Base-by-base conservation (phyloP, 2,888 invertebrate species). In the Scaptodrosophila latifasciaeformis region DNA sequence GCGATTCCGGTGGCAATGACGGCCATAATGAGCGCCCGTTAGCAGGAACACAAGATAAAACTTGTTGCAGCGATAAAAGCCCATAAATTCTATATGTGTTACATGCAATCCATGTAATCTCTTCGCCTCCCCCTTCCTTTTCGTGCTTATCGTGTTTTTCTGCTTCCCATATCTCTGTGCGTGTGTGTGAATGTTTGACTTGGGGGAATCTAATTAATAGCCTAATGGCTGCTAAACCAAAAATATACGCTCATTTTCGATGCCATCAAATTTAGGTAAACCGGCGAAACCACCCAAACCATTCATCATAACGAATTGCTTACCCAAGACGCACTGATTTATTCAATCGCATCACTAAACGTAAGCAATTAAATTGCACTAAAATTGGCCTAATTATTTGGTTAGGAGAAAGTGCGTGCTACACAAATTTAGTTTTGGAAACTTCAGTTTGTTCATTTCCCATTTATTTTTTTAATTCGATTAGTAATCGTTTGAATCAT, bases 41-140 rank as follows among this genome's bases (percentile, higher is more conserved):
- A 57, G 71, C 62, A 60, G 67, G 59, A 3, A 67, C 65, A 71
- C 55, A 61, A 67, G 77, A 74, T 74, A 72, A 74, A n/a, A 76
- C 72, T 74, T 74, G 77, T 74, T 74, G 72, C 72, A 65, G 63
- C 77, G 62, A 74, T 72, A 76, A 76, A 65, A 70, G 56, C 62
- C 77, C 53, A 74, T 74, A 74, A 74, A 76, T 72, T 76, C 67
- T 18, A 59, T 58, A 67, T 67, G 27, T 53, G 42, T 13, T n/a
- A n/a, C n/a, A n/a, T n/a, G n/a, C n/a, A n/a, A n/a, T n/a, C n/a
- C n/a, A n/a, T n/a, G n/a, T n/a, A n/a, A 12, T 13, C 30, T 30
- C 39, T 27, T 15, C 15, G 13, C 15, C 37, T 37, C 37, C 15
- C 37, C 15, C 17, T 45, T 2, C 30, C 13, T 39, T 24, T 13